A percentile compares a stretch with the other conserved stretches of the same genome.
These are phyloP conservation scores for Falco berigora DNA, from an alignment of 2,797 vertebrate species.

Conservation along the genomic window DNA sequence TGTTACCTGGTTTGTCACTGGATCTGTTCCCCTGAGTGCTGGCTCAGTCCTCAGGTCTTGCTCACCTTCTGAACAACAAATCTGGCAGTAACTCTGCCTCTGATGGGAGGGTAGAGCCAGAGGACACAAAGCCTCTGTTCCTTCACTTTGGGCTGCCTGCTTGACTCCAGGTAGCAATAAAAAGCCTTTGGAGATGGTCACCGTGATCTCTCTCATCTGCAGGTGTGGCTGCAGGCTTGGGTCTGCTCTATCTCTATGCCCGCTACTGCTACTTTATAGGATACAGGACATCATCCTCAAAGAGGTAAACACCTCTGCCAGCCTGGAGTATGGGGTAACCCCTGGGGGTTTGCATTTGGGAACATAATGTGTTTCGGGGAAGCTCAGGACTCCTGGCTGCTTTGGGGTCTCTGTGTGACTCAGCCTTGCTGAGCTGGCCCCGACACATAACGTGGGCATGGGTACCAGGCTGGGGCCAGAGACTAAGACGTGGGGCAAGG, in stretches of 20 bases:
- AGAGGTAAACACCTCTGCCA: slow-evolving; percentile 72
- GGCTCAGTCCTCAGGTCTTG: background rate
- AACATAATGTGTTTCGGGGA: background rate
- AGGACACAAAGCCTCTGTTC: background rate
- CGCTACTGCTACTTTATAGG: slow-evolving; percentile 84
- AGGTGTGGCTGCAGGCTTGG: slow-evolving; percentile 79
- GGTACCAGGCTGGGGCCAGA: background rate
- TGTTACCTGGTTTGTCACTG: background rate
- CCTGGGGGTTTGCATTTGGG: background rate
- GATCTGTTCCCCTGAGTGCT: background rate
- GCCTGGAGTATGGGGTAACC: background rate
- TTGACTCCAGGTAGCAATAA: background rate
- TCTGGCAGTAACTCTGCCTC: background rate
- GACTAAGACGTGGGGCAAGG: background rate
- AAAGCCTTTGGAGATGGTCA: background rate
- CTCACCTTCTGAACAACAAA: background rate
- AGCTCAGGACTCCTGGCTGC: background rate
- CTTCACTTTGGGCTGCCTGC: background rate
- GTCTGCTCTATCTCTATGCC: slow-evolving; percentile 79
- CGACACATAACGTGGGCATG: rapidly evolving
- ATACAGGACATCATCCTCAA: slow-evolving; percentile 75
- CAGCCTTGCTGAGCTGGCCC: background rate
- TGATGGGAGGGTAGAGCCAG: background rate
- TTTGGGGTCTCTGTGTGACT: background rate
- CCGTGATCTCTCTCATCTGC: background rate